phyloP scores from a whole-genome alignment of 2,888 invertebrate species.

The Steinernema hermaphroditum region DNA sequence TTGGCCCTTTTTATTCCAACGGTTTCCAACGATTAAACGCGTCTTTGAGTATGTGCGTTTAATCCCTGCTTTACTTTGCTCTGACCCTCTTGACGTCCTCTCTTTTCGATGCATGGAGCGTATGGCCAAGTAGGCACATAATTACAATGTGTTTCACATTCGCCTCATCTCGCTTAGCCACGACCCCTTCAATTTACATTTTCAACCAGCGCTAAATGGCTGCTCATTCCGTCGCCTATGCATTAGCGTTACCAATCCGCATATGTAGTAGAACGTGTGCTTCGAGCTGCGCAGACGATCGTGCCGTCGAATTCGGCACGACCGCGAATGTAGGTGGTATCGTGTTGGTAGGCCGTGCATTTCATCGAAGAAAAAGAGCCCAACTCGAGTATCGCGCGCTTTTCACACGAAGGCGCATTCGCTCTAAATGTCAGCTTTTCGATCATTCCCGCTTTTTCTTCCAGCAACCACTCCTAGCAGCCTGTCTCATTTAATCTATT shows the following conservation, averaged over 20 bases:
- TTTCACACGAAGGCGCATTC: slow-evolving; percentile 17
- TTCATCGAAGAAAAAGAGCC: background rate
- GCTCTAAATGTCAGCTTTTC: slow-evolving; percentile 17
- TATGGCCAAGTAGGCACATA: slow-evolving; percentile 25
- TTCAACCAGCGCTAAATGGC: slow-evolving; percentile 27
- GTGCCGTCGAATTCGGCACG: too few relatives aligned
- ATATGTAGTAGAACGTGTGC: slow-evolving; percentile 6
- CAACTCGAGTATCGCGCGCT: background rate
- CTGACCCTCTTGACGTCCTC: background rate
- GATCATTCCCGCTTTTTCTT: background rate
- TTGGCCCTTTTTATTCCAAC: slow-evolving; percentile 31
- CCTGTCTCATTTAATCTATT: slow-evolving; percentile 22
- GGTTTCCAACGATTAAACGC: background rate
- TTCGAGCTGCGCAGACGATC: background rate
- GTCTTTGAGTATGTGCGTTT: slow-evolving; percentile 7
- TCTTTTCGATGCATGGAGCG: slow-evolving; percentile 4
- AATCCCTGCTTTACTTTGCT: slow-evolving; percentile 19
- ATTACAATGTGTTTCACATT: slow-evolving; percentile 25
- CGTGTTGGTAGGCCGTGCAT: too few relatives aligned
- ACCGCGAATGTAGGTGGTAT: too few relatives aligned
- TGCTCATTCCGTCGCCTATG: background rate
- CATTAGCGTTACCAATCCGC: background rate
- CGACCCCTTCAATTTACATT: slow-evolving; percentile 30
- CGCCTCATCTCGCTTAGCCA: slow-evolving; percentile 15
- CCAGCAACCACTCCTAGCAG: background rate